A percentile compares a stretch with the other conserved stretches of the same genome.
Conservation (phyloP, 1,140 invertebrate species). For the Drosophila parabipectinata region DNA sequence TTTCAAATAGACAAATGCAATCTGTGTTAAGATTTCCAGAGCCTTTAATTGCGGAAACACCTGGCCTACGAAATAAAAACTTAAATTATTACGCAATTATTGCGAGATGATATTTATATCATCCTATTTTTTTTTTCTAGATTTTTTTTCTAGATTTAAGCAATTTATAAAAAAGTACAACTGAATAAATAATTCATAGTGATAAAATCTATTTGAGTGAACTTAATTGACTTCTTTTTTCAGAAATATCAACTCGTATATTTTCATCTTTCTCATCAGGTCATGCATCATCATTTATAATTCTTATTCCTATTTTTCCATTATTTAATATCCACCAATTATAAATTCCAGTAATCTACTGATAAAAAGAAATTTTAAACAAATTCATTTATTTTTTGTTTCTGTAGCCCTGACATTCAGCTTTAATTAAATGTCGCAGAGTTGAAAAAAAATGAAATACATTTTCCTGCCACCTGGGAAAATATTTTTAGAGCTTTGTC, state of each 20-base stretch:
- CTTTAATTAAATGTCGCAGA: slow-evolving; percentile 53
- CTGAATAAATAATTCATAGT: too few species aligned
- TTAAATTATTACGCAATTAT: background rate
- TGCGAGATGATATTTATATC: too few species aligned
- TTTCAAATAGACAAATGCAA: slow-evolving; percentile 10
- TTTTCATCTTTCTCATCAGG: too few species aligned
- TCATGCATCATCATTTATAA: background rate
- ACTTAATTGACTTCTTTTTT: too few species aligned
- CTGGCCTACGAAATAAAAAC: slow-evolving; percentile 28
- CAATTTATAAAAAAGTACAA: too few species aligned
- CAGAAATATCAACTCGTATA: too few species aligned
- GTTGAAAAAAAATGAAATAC: slow-evolving; percentile 20
- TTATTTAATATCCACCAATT: slow-evolving; percentile 17
- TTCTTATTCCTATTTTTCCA: background rate
- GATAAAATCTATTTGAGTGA: too few species aligned
- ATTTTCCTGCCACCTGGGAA: slow-evolving; percentile 26
- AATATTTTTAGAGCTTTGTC: slow-evolving; percentile 58
- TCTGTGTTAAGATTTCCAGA: background rate
- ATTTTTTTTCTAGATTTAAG: too few species aligned
- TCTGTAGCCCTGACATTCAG: slow-evolving; percentile 33
- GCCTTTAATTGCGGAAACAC: slow-evolving; percentile 26
- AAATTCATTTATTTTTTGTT: slow-evolving; percentile 22
- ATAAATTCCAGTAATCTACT: slow-evolving; percentile 29
- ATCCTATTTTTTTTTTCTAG: too few species aligned
- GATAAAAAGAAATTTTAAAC: slow-evolving; percentile 29